Evolutionary conservation across 2,888 invertebrate species (phyloP).

Genomic region (Plemyria rubiginata): DNA sequence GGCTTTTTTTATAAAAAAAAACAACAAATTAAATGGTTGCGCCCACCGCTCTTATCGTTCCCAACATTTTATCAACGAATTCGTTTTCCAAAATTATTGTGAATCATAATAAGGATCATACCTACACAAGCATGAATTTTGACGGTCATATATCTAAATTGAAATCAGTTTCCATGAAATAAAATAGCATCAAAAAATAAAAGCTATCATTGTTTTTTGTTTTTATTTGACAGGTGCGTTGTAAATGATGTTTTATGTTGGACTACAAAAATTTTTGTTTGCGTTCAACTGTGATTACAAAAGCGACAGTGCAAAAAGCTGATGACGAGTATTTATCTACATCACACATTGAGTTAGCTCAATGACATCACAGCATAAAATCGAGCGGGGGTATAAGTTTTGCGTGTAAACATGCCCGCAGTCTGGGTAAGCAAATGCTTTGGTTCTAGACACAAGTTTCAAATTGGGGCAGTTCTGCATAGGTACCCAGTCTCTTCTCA

Average conservation of each 20-base stretch:
- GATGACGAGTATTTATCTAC: neutral
- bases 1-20: too few species aligned
- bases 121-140: neutral
- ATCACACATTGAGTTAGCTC: too few species aligned
- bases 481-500: conserved; percentile 53
- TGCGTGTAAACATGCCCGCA: conserved; percentile 51
- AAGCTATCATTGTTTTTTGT: neutral
- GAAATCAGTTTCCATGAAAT: neutral
- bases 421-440: conserved; percentile 45
- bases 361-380: conserved; percentile 43
- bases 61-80: too few species aligned
- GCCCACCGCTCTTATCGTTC: too few species aligned
- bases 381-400: conserved; percentile 47
- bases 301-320: too few species aligned
- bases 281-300: neutral
- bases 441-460: conserved; percentile 57
- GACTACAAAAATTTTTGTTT: neutral
- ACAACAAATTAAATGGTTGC: too few species aligned
- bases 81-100: too few species aligned
- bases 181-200: neutral
- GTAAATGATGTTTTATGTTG: neutral
- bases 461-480: conserved; percentile 56
- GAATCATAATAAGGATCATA: too few species aligned
- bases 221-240: neutral
- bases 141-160: neutral